Evolutionary conservation across 2,888 invertebrate genomes (phyloP).

Genomic region (Ophion ventricosus): DNA sequence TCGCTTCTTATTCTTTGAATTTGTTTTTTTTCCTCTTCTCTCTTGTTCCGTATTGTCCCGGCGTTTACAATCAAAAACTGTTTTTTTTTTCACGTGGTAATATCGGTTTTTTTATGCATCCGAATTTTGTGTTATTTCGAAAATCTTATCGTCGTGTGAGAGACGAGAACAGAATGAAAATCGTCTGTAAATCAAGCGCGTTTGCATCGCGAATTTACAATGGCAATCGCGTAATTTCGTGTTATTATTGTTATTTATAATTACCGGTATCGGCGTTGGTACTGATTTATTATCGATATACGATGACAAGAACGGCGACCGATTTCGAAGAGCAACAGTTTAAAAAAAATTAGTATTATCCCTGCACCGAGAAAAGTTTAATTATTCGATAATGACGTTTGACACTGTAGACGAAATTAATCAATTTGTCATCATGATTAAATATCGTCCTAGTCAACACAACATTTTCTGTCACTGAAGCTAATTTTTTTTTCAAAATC

Average conservation of each 20-base stretch:
- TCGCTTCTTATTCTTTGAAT: conserved; percentile 39
- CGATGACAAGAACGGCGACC: conserved; percentile 42
- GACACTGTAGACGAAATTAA: not conserved
- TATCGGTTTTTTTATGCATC: conserved; percentile 2
- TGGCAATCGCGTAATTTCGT: not conserved
- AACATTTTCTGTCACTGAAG: not conserved
- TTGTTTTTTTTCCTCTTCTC: conserved; percentile 3
- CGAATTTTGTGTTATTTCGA: not conserved
- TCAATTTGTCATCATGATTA: not conserved
- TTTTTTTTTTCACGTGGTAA: conserved; percentile 2
- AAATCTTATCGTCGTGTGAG: not conserved
- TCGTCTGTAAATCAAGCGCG: not conserved
- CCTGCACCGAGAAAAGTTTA: conserved; percentile 26
- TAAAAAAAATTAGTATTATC: conserved; percentile 21
- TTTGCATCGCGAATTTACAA: not conserved
- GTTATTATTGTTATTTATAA: not conserved
- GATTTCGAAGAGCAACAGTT: not conserved
- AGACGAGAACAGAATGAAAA: not conserved
- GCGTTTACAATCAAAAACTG: not conserved
- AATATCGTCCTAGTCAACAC: not conserved
- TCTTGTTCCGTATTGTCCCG: conserved; percentile 20
- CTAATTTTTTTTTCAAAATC: not conserved
- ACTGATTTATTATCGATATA: conserved; percentile 32
- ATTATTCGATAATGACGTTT: conserved; percentile 1
- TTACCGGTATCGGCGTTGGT: not conserved